A percentile compares a stretch with the other conserved stretches of the same genome.
Conservation (phyloP, 2,113 vertebrate species). For the Heterocephalus glaber region DNA sequence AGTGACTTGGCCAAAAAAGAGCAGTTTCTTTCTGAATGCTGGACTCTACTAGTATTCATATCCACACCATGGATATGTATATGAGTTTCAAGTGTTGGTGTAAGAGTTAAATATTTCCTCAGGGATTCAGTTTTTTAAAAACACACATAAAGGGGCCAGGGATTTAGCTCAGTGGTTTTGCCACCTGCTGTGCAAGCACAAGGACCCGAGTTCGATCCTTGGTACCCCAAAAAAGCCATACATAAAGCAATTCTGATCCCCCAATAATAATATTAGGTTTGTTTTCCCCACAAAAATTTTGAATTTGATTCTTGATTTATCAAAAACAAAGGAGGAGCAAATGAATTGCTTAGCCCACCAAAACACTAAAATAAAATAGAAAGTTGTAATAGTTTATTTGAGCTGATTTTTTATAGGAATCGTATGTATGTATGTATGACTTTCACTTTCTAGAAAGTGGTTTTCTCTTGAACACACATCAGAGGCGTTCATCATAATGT, state of each 20-base stretch:
- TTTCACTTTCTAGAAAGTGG: conserved; percentile 90
- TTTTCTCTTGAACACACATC: conserved; percentile 90
- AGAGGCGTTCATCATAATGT: conserved; percentile 88
- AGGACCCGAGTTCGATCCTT: too few relatives aligned
- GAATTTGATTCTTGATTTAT: conserved; percentile 84
- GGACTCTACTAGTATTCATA: conserved; percentile 75
- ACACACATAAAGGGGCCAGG: too few relatives aligned
- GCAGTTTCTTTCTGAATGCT: conserved; percentile 70
- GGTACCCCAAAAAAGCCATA: too few relatives aligned
- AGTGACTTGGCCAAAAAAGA: conserved; percentile 78
- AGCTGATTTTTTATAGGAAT: conserved; percentile 86
- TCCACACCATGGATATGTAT: conserved; percentile 78
- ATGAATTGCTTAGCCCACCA: conserved; percentile 81
- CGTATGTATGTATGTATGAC: conserved; percentile 87
- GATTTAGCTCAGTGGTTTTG: too few relatives aligned
- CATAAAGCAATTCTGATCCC: conserved; percentile 85
- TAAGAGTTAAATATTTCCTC: conserved; percentile 76
- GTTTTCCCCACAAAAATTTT: conserved; percentile 83
- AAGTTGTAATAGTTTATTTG: conserved; percentile 83
- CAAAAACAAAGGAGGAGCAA: conserved; percentile 82
- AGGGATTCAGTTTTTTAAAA: conserved; percentile 84
- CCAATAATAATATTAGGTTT: conserved; percentile 83
- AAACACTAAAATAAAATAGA: conserved; percentile 79
- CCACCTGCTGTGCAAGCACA: too few relatives aligned
- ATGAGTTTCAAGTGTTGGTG: conserved; percentile 79